phyloP scores from a whole-genome alignment of 2,797 vertebrate species.

The Mustela erminea region DNA sequence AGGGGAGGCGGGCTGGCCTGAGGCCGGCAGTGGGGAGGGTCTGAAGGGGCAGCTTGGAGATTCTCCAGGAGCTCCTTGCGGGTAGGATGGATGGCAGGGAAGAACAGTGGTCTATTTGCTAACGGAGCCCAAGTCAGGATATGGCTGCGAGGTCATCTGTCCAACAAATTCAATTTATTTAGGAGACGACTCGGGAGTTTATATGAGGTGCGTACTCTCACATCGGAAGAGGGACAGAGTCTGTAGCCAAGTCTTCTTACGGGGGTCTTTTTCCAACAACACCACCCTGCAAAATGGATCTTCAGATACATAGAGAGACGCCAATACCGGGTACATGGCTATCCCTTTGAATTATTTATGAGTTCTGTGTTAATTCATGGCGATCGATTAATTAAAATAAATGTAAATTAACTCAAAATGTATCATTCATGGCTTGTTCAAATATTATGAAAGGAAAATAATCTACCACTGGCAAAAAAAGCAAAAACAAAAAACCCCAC shows the following conservation, averaged over 20 bases:
- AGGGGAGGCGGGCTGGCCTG: neutral
- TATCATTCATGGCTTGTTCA: neutral
- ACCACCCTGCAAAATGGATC: neutral
- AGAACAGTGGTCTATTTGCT: neutral
- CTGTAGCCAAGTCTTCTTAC: neutral
- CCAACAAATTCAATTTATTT: neutral
- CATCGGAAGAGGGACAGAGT: neutral
- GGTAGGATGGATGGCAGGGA: neutral
- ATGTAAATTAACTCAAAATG: conserved; percentile 63
- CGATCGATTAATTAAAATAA: conserved; percentile 54
- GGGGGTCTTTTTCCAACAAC: neutral
- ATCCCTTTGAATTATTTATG: conserved; percentile 42
- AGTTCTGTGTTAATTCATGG: conserved; percentile 46
- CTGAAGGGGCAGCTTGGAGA: neutral
- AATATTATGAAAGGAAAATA: conserved; percentile 50
- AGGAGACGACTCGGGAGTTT: neutral
- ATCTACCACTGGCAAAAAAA: neutral
- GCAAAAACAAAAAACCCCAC: neutral
- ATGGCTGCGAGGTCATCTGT: neutral
- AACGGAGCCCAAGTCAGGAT: neutral
- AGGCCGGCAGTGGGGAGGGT: neutral
- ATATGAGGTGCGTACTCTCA: neutral
- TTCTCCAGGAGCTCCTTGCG: neutral
- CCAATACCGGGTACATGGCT: neutral
- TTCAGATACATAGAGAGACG: neutral